These are phyloP conservation scores for Rhinichthys klamathensis DNA, from an alignment of 2,113 vertebrate genomes.

Conservation along the genomic window DNA sequence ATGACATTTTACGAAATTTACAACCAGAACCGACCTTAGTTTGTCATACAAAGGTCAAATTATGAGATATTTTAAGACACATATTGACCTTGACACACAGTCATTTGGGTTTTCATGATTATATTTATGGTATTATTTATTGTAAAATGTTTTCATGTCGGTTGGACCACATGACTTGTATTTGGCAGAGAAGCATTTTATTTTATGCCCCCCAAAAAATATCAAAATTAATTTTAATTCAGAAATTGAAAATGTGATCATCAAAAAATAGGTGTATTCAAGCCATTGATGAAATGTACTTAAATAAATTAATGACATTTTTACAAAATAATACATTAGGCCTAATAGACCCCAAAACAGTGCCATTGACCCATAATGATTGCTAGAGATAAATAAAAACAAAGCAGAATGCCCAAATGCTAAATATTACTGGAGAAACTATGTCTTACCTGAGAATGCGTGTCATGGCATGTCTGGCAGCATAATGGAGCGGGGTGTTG, in stretches of 20 bases:
- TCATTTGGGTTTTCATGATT: background rate
- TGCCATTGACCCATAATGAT: background rate
- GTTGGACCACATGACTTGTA: background rate
- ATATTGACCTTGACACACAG: background rate
- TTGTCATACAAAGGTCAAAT: background rate
- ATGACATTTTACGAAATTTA: background rate
- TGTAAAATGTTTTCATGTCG: background rate
- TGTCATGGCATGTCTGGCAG: conserved; percentile 94
- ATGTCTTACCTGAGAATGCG: conserved; percentile 88
- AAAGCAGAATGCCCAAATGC: background rate
- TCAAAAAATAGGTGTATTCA: background rate
- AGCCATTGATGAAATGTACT: background rate
- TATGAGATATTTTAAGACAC: background rate
- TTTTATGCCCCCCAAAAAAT: background rate
- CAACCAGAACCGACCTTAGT: no score
- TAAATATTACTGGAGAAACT: background rate
- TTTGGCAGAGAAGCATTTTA: background rate
- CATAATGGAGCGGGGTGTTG: conserved; percentile 97
- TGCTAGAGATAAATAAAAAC: background rate
- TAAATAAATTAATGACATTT: background rate
- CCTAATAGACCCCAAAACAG: background rate
- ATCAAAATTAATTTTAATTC: background rate
- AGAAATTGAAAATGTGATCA: background rate
- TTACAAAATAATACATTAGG: no score
- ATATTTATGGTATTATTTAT: background rate